Percentiles rank a stretch among this genome's conserved stretches.
phyloP scores from a whole-genome alignment of 2,797 vertebrate species.

The Lithobates pipiens region DNA sequence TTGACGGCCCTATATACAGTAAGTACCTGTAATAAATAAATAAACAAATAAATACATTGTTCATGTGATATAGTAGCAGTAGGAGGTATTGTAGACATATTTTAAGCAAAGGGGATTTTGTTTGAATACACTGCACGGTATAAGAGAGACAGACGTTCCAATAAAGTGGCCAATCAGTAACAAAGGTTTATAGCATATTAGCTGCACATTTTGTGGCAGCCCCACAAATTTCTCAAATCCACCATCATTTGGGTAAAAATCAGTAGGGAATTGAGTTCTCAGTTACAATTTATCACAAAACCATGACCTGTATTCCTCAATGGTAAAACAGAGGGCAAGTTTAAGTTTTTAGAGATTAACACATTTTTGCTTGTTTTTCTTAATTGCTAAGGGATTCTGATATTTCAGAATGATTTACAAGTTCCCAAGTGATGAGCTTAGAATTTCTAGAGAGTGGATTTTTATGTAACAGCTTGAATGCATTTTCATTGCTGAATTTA shows the following conservation, averaged over 20 bases:
- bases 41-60: no score
- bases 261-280: slow-evolving; percentile 34
- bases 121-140: not conserved
- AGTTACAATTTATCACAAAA: slow-evolving; percentile 46
- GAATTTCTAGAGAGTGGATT: not conserved
- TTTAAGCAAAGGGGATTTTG: no score
- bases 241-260: not conserved
- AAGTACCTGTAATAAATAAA: no score
- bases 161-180: not conserved
- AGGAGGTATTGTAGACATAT: no score
- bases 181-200: not conserved
- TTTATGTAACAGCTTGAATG: not conserved
- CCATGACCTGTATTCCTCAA: slow-evolving; percentile 40
- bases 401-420: slow-evolving; percentile 13
- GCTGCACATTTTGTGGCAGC: not conserved
- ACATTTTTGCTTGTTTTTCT: slow-evolving; percentile 33
- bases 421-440: not conserved
- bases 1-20: no score
- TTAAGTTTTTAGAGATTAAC: slow-evolving; percentile 55
- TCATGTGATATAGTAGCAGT: no score
- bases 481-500: not conserved
- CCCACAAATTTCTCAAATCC: not conserved
- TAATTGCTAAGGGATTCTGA: slow-evolving; percentile 27
- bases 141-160: not conserved
- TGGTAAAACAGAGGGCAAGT: slow-evolving; percentile 41